Base-by-base conservation (phyloP, 2,888 invertebrate genomes). In the Cheilosia scutellata region DNA sequence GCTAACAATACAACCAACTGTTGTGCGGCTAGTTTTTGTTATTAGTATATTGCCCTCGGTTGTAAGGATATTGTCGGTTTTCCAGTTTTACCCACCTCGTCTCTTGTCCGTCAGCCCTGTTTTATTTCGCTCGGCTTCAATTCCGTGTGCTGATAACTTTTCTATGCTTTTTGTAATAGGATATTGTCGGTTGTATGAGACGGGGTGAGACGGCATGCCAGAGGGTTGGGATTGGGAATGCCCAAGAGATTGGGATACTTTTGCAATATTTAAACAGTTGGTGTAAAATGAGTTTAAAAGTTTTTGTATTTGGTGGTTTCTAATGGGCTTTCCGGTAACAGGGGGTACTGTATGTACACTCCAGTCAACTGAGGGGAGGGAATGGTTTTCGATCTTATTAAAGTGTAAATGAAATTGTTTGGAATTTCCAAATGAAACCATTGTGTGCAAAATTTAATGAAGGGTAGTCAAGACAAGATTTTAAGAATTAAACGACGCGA, bases 11-110 rank as follows among this genome's bases (percentile, higher is more conserved):
- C 80, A 86, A 86, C 86, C 86, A 86, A 86, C 86, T 86, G 86
- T 86, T 86, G 86, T 77, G 75, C 82, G 86, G 82, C 86, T 82
- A 86, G 76, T 82, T 86, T 72, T 82, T 84, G 63, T 80, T 84
- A 66, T 84, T 75, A 44, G 78, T 74, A 68, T 83, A 51, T 78
- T 83, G 74, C 79, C 63, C 80, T 66, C 75, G 62, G 80, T 60
- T 71, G 33, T 76, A 66, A 80, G 80, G 80, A 84, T 75, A 74
- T 70, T 78, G 76, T 70, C 63, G 78, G 62, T 51, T 68, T 51
- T 71, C 16, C 20, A 40, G 6, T 37, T 37, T 13, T 37, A 47
- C 5, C 60, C 76, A 11, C 9, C 13, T 33, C 20, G 9, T 20
- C 55, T n/a, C 44, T 47, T 25, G 53, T 68, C 51, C 63, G 16